Conservation (phyloP, 2,888 invertebrate species). For the Baccha elongata region DNA sequence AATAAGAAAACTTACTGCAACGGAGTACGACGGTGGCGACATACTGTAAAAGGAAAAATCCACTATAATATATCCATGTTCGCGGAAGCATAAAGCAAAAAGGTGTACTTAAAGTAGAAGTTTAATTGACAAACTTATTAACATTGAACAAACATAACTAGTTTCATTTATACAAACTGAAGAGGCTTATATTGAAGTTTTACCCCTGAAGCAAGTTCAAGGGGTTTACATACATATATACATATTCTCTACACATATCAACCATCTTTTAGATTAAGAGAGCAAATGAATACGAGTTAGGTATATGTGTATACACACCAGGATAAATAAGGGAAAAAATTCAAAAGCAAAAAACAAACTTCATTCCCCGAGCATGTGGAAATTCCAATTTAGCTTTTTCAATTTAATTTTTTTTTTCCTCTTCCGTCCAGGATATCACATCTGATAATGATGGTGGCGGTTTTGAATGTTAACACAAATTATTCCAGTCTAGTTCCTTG, state of each 20-base stretch:
- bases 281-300: neutral
- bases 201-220: slow-evolving; percentile 25
- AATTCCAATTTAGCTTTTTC: slow-evolving; percentile 39
- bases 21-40: neutral
- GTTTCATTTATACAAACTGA: neutral
- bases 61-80: neutral
- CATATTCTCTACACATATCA: neutral
- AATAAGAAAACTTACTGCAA: slow-evolving; percentile 1
- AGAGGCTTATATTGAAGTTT: slow-evolving; percentile 24
- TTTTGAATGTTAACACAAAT: slow-evolving; percentile 34
- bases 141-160: slow-evolving; percentile 29
- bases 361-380: slow-evolving; percentile 16
- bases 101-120: slow-evolving; percentile 33
- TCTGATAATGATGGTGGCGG: slow-evolving; percentile 46
- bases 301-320: neutral
- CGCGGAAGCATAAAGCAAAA: slow-evolving; percentile 1
- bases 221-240: neutral
- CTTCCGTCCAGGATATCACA: slow-evolving; percentile 17
- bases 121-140: slow-evolving; percentile 57
- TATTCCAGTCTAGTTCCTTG: slow-evolving; percentile 41
- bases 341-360: neutral
- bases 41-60: neutral
- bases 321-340: slow-evolving; percentile 28
- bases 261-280: slow-evolving; percentile 2
- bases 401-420: slow-evolving; percentile 1